Evolutionary conservation across 2,888 invertebrate genomes (phyloP), one percentile per base, ranked within the genome.

Genomic region (Margaritifera margaritifera): DNA sequence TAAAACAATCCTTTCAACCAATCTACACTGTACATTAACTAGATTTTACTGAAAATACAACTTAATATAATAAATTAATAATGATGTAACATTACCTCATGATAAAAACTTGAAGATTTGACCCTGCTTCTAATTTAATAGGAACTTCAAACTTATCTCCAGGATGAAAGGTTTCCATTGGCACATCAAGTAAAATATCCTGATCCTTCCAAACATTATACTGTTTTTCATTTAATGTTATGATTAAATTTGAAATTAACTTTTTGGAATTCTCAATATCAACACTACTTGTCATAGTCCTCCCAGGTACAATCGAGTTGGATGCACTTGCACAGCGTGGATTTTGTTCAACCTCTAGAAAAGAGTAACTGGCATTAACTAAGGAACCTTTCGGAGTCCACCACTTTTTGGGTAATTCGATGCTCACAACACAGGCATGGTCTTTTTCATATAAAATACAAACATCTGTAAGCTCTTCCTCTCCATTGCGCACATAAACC

Each of bases 371-470:
- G 56, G 96, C 93, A 86, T 94, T 93, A 24, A 95, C 94, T 74
- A 94, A 92, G 64, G 84, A 84, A 3, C 78, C 77, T 67, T 85
- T 82, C 15, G 68, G 71, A 51, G 78, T 72, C 97, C 97, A 98
- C 97, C 97, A 98, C 66, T 94, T 93, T 18, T 95, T 94, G 0
- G 97, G 98, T 54, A 98, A 93, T 1, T 95, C 94, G 69, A 96
- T 91, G 84, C 95, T 95, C 0, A 96, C 96, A 66, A 98, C 92
- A 88, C 97, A 98, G 1, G 96, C 97, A 0, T 96, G 96, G 87
- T 97, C 96, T 19, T 82, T 82, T 62, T 95, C 95, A 88, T 95
- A 96, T 2, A 97, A 96, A 84, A 95, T 95, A 90, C 97, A 98
- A n/a, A 96, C 95, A 0, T 96, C 94, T 65, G 95, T 94, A 74